Conservation (phyloP, 2,797 vertebrate genomes). For the Pachyuromys duprasi region DNA sequence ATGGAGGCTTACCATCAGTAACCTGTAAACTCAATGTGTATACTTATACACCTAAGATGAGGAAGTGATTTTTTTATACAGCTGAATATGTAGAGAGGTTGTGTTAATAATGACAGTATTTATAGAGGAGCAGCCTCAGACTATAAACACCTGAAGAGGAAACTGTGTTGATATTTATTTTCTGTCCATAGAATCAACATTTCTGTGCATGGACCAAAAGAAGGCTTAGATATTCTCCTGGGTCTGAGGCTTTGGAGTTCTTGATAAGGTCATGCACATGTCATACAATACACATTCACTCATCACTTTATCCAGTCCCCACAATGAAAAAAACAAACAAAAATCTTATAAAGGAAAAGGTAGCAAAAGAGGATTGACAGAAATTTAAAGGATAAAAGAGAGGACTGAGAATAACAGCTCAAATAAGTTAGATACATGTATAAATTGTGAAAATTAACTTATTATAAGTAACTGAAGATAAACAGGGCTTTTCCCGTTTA, state of each 20-base stretch:
- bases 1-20: too few species aligned
- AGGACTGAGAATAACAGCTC: not conserved
- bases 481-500: too few species aligned
- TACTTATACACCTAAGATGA: not conserved
- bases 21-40: not conserved
- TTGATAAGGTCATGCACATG: not conserved
- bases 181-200: not conserved
- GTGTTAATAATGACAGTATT: not conserved
- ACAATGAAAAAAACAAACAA: not conserved
- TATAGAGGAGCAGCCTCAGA: not conserved
- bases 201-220: not conserved
- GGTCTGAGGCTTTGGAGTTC: not conserved
- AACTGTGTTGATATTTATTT: not conserved
- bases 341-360: not conserved
- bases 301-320: not conserved
- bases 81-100: too few species aligned
- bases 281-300: not conserved
- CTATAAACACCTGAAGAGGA: not conserved
- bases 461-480: too few species aligned
- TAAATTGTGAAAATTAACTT: not conserved
- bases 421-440: not conserved
- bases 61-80: not conserved
- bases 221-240: not conserved
- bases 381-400: not conserved
- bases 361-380: not conserved